Base-by-base conservation (phyloP, 2,113 vertebrate genomes). In the Scalopus aquaticus region DNA sequence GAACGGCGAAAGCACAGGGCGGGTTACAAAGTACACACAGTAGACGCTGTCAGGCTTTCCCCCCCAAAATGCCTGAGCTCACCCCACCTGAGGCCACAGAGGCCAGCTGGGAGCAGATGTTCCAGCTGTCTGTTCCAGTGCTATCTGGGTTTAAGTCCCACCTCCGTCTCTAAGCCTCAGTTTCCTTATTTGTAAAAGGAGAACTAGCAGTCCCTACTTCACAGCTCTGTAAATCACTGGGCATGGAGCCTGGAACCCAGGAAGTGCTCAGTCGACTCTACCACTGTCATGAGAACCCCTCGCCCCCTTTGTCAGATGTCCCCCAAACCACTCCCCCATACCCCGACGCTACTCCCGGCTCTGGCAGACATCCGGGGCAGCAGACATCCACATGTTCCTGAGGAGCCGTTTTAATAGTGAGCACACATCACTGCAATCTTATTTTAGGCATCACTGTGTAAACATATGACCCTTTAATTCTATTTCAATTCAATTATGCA, bases 401-500 rank as follows among this genome's bases (percentile, higher is more conserved):
- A 95, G 73, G 80, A 96, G 72, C 56, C 49, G 17, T 62, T 94
- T 96, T 51, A 72, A 62, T 78, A 56, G 93, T 82, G 62, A 96
- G 72, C 70, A 72, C 72, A 93, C 77, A 85, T 93, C 65, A 67
- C 76, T 30, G 42, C 89, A 78, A 74, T 93, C 92, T 93, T 90
- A 94, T 95, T 94, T 96, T 73, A 92, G 95, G 84, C 93, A n/a
- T 92, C 44, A 0, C 90, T 96, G 62, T 94, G 90, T 94, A 95
- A 97, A 97, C 92, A 96, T 72, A 93, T 79, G 69, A 97, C 90
- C 96, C 95, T 95, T 94, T 97, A 94, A 97, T 96, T 97, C 93
- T 90, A 94, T 95, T 96, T 85, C 88, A 54, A 89, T 92, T 97
- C 95, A 95, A 74, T 97, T 97, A 96, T 97, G 96, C 94, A 96